Evolutionary conservation across 1,140 invertebrate genomes (phyloP).

Genomic region (Liolophura sinensis): DNA sequence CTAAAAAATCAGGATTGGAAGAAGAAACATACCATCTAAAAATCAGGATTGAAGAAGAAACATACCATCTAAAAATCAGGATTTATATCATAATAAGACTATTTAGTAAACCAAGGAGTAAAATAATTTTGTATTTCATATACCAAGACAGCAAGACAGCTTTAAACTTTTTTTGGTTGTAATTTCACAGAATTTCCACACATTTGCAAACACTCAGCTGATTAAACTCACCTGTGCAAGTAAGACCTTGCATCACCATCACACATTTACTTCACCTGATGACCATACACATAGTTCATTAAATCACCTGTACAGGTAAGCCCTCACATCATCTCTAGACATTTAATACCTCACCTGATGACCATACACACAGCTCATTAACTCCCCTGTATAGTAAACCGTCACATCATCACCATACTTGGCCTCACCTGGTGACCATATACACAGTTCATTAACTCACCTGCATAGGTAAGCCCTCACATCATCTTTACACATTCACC

Average conservation of each 20-base stretch:
- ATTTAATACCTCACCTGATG: background rate
- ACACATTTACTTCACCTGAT: too few species aligned
- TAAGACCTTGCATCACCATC: conserved; percentile 40
- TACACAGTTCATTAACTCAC: conserved; percentile 20
- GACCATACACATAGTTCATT: too few species aligned
- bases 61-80: too few species aligned
- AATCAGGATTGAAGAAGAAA: too few species aligned
- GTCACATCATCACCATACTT: conserved; percentile 25
- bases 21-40: too few species aligned
- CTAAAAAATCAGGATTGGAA: too few species aligned
- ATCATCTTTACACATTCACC: background rate
- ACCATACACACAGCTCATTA: background rate
- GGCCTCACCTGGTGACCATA: background rate
- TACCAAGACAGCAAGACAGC: too few species aligned
- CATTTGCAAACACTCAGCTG: background rate
- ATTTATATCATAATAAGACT: too few species aligned
- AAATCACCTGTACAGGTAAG: background rate
- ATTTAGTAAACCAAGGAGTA: too few species aligned
- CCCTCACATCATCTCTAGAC: conserved; percentile 2
- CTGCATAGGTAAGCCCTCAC: conserved; percentile 56
- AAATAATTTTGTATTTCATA: too few species aligned
- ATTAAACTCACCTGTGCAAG: conserved; percentile 48
- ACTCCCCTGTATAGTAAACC: conserved; percentile 54
- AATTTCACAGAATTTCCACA: too few species aligned
- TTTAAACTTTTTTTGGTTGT: too few species aligned